These are phyloP conservation scores for Lordiphosa fenestrarum DNA, from an alignment of 2,888 invertebrate genomes.

Conservation along the genomic window DNA sequence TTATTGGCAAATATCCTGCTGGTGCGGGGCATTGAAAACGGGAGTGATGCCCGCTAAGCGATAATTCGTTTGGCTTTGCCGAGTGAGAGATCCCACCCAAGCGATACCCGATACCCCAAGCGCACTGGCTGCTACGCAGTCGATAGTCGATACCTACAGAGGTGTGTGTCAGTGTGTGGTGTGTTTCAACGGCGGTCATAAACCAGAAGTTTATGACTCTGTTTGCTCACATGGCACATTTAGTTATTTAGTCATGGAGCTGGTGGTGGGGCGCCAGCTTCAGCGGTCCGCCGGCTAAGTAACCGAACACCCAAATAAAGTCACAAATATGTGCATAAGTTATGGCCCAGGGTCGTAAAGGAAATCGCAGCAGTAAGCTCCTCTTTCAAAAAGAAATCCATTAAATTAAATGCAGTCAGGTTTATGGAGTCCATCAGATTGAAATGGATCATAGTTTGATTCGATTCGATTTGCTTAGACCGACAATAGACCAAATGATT, in stretches of 20 bases:
- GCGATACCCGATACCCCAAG: too few species aligned
- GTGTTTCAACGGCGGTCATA: conserved; percentile 45
- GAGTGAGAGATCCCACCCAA: conserved; percentile 17
- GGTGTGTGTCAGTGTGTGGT: conserved; percentile 20
- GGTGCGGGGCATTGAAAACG: conserved; percentile 38
- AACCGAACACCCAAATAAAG: conserved; percentile 40
- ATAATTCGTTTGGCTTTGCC: conserved; percentile 49
- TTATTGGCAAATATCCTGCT: conserved; percentile 74
- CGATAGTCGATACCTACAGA: conserved; percentile 33
- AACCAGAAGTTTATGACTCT: conserved; percentile 68
- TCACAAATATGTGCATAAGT: conserved; percentile 71
- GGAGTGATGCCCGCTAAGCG: conserved; percentile 36
- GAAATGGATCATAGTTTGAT: conserved; percentile 16
- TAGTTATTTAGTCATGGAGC: conserved; percentile 39
- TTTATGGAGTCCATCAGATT: conserved; percentile 17
- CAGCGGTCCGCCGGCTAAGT: conserved; percentile 12
- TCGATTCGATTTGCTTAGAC: conserved; percentile 10
- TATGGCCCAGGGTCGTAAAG: conserved; percentile 58
- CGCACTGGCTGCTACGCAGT: not conserved
- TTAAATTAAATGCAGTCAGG: conserved; percentile 12
- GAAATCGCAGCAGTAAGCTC: conserved; percentile 50
- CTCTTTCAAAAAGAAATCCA: conserved; percentile 14
- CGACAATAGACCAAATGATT: not conserved
- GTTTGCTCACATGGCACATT: conserved; percentile 58
- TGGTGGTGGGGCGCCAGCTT: conserved; percentile 39